Evolutionary conservation across 2,888 invertebrate species (phyloP), one percentile per base, ranked within the genome.

Genomic region (Epiperipatus broadwayi): DNA sequence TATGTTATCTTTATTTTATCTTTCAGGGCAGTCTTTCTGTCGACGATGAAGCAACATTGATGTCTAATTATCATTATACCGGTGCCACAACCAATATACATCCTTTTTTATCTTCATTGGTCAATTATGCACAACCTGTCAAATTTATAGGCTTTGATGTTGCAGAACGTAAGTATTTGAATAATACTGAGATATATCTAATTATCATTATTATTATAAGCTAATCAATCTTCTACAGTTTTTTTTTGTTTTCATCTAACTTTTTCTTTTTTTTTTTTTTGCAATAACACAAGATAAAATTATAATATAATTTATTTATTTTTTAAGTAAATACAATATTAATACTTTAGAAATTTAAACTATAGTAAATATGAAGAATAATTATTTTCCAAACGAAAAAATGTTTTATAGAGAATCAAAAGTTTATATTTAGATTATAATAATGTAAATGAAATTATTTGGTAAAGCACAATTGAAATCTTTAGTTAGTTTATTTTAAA

Each of bases 111-210:
- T 95, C 93, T 38, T 85, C 89, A 42, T 81, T 97, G 79, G 83
- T 99, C 58, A 99, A 97, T 69, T 99, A 99, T 68, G 91, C 95
- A 39, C 93, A 95, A 66, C 97, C 97, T 7, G 80, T 97, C 56
- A 97, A 99, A 68, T 99, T 99, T 68, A 80, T 80, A 59, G 81
- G 87, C 47, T 99, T 99, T 63, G 93, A 95, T 59, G 75, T 80
- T 47, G 89, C 97, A 3, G 89, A 93, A 55, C 75, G 93, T 93
- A 61, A 66, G 70, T 61, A 35, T 42, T 38, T 21, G 38, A 40
- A 32, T 35, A 28, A 37, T 40, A 30, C 36, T 12, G 38, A 31
- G 40, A 18, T n/a, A n/a, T n/a, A n/a, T 34, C 15, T 14, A 46
- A 47, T 19, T 34, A 37, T 43, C 41, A 39, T 21, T 35, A 41